Evolutionary conservation across 2,888 invertebrate genomes (phyloP), one percentile per base, ranked within the genome.

Genomic region (Encarsia formosa): DNA sequence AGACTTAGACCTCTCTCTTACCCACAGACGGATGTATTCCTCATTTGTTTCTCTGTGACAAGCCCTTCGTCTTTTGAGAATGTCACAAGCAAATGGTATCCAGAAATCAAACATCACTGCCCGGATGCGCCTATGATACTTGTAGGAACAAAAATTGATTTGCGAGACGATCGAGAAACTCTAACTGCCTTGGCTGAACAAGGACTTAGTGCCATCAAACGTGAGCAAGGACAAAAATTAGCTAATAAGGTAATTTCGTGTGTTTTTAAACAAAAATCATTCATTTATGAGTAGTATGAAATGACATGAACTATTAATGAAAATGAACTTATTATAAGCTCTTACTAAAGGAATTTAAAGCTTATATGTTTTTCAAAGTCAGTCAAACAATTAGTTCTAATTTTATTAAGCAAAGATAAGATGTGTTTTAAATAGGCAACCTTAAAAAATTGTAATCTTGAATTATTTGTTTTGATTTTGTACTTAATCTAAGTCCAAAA

Each of bases 21-120:
- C 77, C 97, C 98, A 70, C 97, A 97, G 83, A 99, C 98, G 61
- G 98, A 99, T 78, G 98, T 99, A 60, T 99, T 99, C 79, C 86
- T 99, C 68, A 94, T 99, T 78, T 99, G 98, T 81, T 99, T 96
- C 81, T 96, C 96, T 78, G 95, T 99, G 63, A 96, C 98, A 65
- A 95, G 96, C 76, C 98, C 98, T 59, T 96, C 97, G 46, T 98
- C 98, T 43, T 98, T 96, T 80, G 98, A 98, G 81, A 99, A 98
- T 83, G 96, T 99, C 59, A 93, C 93, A 70, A 95, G 95, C 62
- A 99, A 99, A 80, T 99, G 98, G 99, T 95, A 95, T 78, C 98
- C 98, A 62, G 99, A 99, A 84, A 96, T 99, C 67, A 95, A 97
- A 78, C 98, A 99, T 77, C 98, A 99, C 76, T 99, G 98, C 81